These are phyloP conservation scores for Aurelia sp. DNA, from an alignment of 30 jellyfish, hydroid and myxozoan genomes.

Conservation along the genomic window DNA sequence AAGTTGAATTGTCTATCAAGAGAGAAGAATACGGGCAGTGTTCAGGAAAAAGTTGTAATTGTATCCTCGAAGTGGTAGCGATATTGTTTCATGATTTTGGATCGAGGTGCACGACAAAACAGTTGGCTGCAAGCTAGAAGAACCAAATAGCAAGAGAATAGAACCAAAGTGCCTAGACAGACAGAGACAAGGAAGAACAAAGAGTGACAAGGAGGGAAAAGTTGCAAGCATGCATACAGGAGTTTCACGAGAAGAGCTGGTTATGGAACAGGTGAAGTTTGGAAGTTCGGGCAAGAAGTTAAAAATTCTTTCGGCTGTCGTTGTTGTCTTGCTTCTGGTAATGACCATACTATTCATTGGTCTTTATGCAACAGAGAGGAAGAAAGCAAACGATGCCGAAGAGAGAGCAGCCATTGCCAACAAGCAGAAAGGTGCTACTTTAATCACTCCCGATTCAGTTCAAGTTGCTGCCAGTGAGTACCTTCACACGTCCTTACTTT, in stretches of 20 bases:
- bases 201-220: too few relatives aligned
- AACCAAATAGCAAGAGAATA: too few relatives aligned
- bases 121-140: too few relatives aligned
- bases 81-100: too few relatives aligned
- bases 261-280: conserved; percentile 8
- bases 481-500: too few relatives aligned
- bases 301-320: conserved; percentile 10
- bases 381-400: conserved; percentile 15
- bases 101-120: too few relatives aligned
- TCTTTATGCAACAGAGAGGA: conserved; percentile 36
- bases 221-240: conserved; percentile 14
- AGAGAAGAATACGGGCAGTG: too few relatives aligned
- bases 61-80: too few relatives aligned
- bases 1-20: too few relatives aligned
- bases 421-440: conserved; percentile 2
- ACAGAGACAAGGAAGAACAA: too few relatives aligned
- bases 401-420: neutral
- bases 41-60: too few relatives aligned
- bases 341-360: conserved; percentile 30
- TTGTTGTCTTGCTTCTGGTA: conserved; percentile 15
- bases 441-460: neutral
- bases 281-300: neutral
- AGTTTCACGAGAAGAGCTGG: conserved; percentile 33
- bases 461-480: conserved; percentile 54
- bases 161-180: too few relatives aligned